Evolutionary conservation across 1,140 invertebrate genomes (phyloP).

Genomic region (Chrysoperla carnea): DNA sequence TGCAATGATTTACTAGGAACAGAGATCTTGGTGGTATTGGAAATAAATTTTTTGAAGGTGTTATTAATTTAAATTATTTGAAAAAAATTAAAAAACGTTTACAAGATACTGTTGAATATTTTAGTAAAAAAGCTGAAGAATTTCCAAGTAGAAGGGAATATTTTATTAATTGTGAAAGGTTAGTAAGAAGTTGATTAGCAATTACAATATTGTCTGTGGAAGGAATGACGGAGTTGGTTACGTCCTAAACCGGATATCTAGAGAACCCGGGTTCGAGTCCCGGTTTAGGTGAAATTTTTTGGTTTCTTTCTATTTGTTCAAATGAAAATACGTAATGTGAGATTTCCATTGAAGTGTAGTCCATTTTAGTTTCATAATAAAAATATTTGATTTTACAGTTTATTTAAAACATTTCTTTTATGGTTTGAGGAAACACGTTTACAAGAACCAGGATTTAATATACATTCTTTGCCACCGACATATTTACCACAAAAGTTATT

Average conservation of each 20-base stretch:
- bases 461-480: slow-evolving; percentile 55
- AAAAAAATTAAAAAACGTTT: slow-evolving; percentile 57
- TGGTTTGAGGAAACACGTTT: slow-evolving; percentile 67
- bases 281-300: too few relatives aligned
- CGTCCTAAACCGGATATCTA: too few relatives aligned
- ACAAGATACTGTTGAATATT: slow-evolving; percentile 42
- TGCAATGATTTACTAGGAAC: slow-evolving; percentile 1
- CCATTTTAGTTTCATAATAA: too few relatives aligned
- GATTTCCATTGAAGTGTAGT: too few relatives aligned
- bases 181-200: too few relatives aligned
- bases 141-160: neutral
- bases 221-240: too few relatives aligned
- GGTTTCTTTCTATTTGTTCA: too few relatives aligned
- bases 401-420: slow-evolving; percentile 45
- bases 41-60: slow-evolving; percentile 58
- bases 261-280: too few relatives aligned
- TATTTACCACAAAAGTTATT: slow-evolving; percentile 38
- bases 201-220: too few relatives aligned
- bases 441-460: slow-evolving; percentile 44
- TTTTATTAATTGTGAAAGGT: too few relatives aligned
- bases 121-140: slow-evolving; percentile 23
- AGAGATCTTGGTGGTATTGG: slow-evolving; percentile 41
- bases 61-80: slow-evolving; percentile 45
- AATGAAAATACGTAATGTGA: too few relatives aligned
- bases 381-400: too few relatives aligned